Base-by-base conservation (phyloP, 2,888 invertebrate species). In the Silvanus unidentatus region DNA sequence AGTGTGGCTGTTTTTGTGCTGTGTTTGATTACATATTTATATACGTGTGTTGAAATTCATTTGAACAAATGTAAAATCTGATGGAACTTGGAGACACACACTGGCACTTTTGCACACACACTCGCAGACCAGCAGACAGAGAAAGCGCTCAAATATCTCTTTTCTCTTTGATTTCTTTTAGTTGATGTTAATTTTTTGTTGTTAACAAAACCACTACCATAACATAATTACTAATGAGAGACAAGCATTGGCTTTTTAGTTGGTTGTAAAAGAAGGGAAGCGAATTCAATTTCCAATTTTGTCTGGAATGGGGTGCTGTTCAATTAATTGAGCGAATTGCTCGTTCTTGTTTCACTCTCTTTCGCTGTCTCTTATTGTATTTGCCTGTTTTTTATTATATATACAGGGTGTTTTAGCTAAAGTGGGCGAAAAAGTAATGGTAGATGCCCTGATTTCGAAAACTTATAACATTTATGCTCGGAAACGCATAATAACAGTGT, bases 1-100 rank as follows among this genome's bases (percentile, higher is more conserved):
- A 66, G 70, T 69, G 70, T 71, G 70, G 70, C 71, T 70, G 70
- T 70, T 70, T 69, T 57, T 67, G 70, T 71, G 70, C 69, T 68
- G 68, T 71, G 68, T 69, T 66, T 58, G 60, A 63, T 62, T 50
- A n/a, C n/a, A n/a, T n/a, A n/a, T n/a, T 54, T 38, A 57, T 52
- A 58, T 66, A 60, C 52, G 57, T 57, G 49, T 51, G 45, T 44
- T 49, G 44, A 48, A n/a, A n/a, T n/a, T n/a, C n/a, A 45, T 43
- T 39, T 14, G 4, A 42, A 37, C 41, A 30, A 44, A 43, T 30
- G 41, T 46, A 43, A 48, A 53, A n/a, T n/a, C n/a, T n/a, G 22
- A 22, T 3, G 8, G 8, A 22, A 22, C 22, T 22, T 22, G 8
- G 4, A 32, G n/a, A 63, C 60, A 65, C 65, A 63, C 66, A 60